Conservation (phyloP, 2,113 vertebrate genomes). For the Uropsilus gracilis region DNA sequence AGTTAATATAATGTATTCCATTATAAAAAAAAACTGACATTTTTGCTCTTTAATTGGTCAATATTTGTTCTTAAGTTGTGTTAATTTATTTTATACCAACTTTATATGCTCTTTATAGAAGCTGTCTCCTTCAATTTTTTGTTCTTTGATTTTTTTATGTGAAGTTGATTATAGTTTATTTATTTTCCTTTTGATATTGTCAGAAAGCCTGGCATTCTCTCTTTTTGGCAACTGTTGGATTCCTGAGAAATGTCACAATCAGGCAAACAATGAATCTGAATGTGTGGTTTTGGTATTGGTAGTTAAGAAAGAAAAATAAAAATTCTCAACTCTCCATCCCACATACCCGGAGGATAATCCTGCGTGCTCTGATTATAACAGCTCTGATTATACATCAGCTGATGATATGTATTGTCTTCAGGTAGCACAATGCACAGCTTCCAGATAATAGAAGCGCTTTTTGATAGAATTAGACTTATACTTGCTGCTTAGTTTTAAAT, state of each 20-base stretch:
- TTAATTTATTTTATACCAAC: constrained; percentile 38
- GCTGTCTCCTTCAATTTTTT: background rate
- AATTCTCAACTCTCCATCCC: background rate
- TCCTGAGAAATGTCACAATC: background rate
- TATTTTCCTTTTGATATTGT: constrained; percentile 39
- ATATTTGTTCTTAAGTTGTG: constrained; percentile 7
- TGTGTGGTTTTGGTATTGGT: background rate
- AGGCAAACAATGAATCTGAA: background rate
- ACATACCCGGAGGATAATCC: background rate
- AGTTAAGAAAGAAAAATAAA: constrained; percentile 36
- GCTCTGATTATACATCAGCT: background rate
- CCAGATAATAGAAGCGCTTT: background rate
- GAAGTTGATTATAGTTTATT: constrained; percentile 17
- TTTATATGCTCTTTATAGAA: background rate
- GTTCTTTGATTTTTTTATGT: background rate
- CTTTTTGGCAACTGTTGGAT: background rate
- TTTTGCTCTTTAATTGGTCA: constrained; percentile 56
- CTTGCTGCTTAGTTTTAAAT: constrained; percentile 37
- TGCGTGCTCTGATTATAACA: background rate
- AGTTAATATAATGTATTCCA: background rate
- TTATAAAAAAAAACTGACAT: constrained; percentile 19
- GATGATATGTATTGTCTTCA: background rate
- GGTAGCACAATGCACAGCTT: background rate
- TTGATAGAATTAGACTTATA: background rate
- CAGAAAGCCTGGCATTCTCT: background rate